Percentiles rank a stretch among this genome's conserved stretches.
phyloP scores from a whole-genome alignment of 1,140 invertebrate species.

The Drosophila asahinai region DNA sequence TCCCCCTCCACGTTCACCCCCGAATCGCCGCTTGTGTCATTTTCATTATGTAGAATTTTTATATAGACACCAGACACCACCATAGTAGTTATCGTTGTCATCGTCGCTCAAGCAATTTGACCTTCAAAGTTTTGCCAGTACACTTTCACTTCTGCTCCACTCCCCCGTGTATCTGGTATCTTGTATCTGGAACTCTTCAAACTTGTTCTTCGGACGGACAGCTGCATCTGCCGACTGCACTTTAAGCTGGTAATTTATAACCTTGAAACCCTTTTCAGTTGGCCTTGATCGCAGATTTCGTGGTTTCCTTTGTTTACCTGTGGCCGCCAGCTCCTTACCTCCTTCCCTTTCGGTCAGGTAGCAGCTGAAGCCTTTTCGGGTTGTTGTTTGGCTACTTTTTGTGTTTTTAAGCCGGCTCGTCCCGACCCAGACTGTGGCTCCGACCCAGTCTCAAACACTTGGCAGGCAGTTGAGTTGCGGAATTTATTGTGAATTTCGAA shows the following conservation, averaged over 20 bases:
- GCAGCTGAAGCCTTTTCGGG: slow-evolving; percentile 43
- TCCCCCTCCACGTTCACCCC: neutral
- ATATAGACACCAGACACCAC: slow-evolving; percentile 21
- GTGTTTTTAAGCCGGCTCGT: slow-evolving; percentile 14
- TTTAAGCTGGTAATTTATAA: slow-evolving; percentile 66
- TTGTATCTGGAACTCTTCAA: slow-evolving; percentile 35
- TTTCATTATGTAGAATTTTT: slow-evolving; percentile 46
- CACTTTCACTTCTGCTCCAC: slow-evolving; percentile 18
- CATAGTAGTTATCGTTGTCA: slow-evolving; percentile 20
- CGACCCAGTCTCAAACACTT: slow-evolving; percentile 20
- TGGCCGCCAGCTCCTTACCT: neutral
- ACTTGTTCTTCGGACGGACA: slow-evolving; percentile 43
- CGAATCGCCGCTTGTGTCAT: slow-evolving; percentile 4
- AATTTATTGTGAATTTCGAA: slow-evolving; percentile 26
- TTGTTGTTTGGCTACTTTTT: slow-evolving; percentile 54
- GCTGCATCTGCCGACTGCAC: slow-evolving; percentile 32
- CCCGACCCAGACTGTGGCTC: slow-evolving; percentile 15
- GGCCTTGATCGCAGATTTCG: slow-evolving; percentile 63
- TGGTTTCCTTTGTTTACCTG: slow-evolving; percentile 37
- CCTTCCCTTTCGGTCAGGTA: slow-evolving; percentile 23
- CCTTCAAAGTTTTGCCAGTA: slow-evolving; percentile 55
- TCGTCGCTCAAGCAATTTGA: slow-evolving; percentile 40
- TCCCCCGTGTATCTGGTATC: slow-evolving; percentile 17
- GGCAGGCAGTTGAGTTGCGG: slow-evolving; percentile 36
- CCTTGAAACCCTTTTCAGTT: slow-evolving; percentile 73